Conservation (phyloP, 2,888 invertebrate genomes). For the Patella pellucida region DNA sequence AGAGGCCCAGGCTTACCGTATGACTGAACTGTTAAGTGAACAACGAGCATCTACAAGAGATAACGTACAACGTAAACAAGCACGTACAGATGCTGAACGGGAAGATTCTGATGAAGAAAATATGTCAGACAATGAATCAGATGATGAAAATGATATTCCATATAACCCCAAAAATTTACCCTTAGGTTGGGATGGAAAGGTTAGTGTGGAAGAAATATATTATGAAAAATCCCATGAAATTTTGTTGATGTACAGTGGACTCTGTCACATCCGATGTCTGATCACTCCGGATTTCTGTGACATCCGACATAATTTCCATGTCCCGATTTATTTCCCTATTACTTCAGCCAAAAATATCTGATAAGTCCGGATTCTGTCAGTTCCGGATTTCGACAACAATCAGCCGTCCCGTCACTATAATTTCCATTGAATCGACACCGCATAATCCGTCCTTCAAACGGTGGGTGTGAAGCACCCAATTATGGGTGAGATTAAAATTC, state of each 20-base stretch:
- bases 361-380: no score
- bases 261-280: no score
- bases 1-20: constrained; percentile 91
- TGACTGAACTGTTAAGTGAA: constrained; percentile 86
- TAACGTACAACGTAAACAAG: constrained; percentile 98
- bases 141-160: constrained; percentile 87
- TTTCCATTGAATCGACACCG: no score
- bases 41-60: constrained; percentile 94
- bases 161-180: constrained; percentile 99
- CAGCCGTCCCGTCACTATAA: no score
- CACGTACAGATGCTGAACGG: constrained; percentile 80
- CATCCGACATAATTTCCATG: no score
- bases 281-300: no score
- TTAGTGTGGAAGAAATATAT: constrained; percentile 57
- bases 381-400: no score
- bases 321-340: no score
- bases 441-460: no score
- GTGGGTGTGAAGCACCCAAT: no score
- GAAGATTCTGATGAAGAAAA: constrained; percentile 76
- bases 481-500: no score
- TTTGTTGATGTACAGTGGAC: neutral
- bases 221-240: neutral
- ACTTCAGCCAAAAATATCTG: no score
- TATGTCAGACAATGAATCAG: constrained; percentile 64
- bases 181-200: constrained; percentile 98